Evolutionary conservation across 2,888 invertebrate species (phyloP), one percentile per base, ranked within the genome.

Genomic region (Luffia ferchaultella): DNA sequence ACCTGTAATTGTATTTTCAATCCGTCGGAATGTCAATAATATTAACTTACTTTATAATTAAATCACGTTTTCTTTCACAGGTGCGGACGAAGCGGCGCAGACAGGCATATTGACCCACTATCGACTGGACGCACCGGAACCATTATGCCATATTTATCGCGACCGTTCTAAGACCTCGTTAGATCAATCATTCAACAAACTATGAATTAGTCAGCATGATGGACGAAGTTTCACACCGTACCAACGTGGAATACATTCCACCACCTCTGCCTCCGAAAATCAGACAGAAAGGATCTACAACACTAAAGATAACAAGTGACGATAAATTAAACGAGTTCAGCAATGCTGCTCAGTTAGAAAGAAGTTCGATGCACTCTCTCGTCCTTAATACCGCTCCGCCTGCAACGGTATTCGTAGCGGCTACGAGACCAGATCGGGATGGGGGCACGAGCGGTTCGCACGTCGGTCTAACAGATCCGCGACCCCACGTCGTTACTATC

Each of bases 401-500:
- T 63, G 69, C 83, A 83, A 84, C 85, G 83, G 85, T 85, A 82
- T 83, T 80, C 65, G 67, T 84, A 71, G 80, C 85, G 79, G 74
- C 80, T 67, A 76, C 75, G 64, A 77, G 78, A 72, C 70, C 82
- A 74, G 80, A 82, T 57, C 73, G 74, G 73, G 48, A 45, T 40
- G 47, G 46, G 59, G 40, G 16, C 45, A 42, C 49, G 51, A 44
- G 42, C 52, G 49, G 48, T 43, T n/a, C 20, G 46, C 51, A 79
- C 77, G 75, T 73, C 60, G 64, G 61, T 52, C 58, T 68, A 61
- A 76, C 73, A 71, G 52, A 52, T 51, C 82, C 76, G 55, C 83
- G 80, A 60, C 53, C 49, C 45, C 89, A 90, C 76, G 89, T 90
- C 62, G 90, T 90, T 56, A 90, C 90, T 60, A 90, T 90, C 65